Evolutionary conservation across 2,113 vertebrate genomes (phyloP).

Genomic region (Tetraodon nigroviridis): DNA sequence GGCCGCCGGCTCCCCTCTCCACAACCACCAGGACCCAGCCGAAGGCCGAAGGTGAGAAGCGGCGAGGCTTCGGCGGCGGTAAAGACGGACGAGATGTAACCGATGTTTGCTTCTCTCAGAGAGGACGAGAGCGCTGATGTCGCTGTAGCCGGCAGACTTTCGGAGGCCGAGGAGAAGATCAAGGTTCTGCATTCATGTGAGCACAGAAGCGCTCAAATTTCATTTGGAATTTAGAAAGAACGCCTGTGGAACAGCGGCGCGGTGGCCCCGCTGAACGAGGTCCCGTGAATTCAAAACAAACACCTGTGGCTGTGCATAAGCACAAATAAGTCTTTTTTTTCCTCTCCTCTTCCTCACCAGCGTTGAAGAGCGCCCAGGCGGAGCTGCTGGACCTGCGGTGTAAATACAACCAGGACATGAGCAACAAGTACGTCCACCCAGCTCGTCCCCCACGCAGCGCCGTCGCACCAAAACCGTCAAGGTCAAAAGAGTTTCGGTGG

Average conservation of each 20-base stretch:
- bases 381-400: slow-evolving; percentile 89
- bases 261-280: slow-evolving; percentile 9
- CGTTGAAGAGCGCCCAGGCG: slow-evolving; percentile 86
- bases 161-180: slow-evolving; percentile 93
- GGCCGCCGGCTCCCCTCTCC: slow-evolving; percentile 69
- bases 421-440: slow-evolving; percentile 81
- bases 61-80: too few species aligned
- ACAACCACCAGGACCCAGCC: slow-evolving; percentile 66
- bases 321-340: neutral
- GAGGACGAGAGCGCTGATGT: slow-evolving; percentile 79
- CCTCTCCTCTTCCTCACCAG: slow-evolving; percentile 64
- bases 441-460: too few species aligned
- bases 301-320: too few species aligned
- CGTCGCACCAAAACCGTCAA: too few species aligned
- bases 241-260: slow-evolving; percentile 11
- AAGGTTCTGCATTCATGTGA: slow-evolving; percentile 90
- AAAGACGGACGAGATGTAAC: neutral
- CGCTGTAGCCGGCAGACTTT: slow-evolving; percentile 83
- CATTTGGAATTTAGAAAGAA: too few species aligned
- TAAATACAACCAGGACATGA: slow-evolving; percentile 91
- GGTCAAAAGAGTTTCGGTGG: too few species aligned
- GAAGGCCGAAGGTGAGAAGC: slow-evolving; percentile 74
- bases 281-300: too few species aligned
- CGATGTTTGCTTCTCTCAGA: slow-evolving; percentile 65
- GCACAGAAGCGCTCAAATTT: slow-evolving; percentile 7